Conservation (phyloP, 1,140 invertebrate genomes). For the Coptotermes formosanus region DNA sequence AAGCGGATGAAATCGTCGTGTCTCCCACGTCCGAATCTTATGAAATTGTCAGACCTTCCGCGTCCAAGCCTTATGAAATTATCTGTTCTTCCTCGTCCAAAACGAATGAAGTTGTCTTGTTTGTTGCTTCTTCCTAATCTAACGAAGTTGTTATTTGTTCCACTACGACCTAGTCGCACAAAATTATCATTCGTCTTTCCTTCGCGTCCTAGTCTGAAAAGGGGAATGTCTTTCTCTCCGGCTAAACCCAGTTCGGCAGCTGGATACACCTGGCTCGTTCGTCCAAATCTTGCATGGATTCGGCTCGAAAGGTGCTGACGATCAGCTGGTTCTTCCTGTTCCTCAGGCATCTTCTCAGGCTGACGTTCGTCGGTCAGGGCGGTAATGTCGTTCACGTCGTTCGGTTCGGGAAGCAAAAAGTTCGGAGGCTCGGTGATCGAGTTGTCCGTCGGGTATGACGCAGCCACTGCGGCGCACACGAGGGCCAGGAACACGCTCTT, state of each 20-base stretch:
- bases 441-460: background rate
- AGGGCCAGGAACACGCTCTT: background rate
- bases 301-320: background rate
- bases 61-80: slow-evolving; percentile 41
- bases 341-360: background rate
- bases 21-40: slow-evolving; percentile 22
- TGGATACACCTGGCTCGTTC: too few relatives aligned
- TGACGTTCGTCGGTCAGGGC: background rate
- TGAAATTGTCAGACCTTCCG: slow-evolving; percentile 20
- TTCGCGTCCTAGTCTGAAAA: background rate
- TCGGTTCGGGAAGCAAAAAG: background rate
- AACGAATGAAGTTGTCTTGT: slow-evolving; percentile 42
- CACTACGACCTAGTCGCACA: slow-evolving; percentile 33
- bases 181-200: slow-evolving; percentile 32
- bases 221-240: background rate
- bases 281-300: background rate
- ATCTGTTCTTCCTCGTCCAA: slow-evolving; percentile 40
- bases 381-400: background rate
- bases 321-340: background rate
- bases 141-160: slow-evolving; percentile 35
- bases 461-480: background rate
- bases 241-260: background rate
- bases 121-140: slow-evolving; percentile 37
- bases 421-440: background rate
- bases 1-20: slow-evolving; percentile 11